phyloP scores from a whole-genome alignment of 1,140 invertebrate genomes.

The Bemisia tabaci region DNA sequence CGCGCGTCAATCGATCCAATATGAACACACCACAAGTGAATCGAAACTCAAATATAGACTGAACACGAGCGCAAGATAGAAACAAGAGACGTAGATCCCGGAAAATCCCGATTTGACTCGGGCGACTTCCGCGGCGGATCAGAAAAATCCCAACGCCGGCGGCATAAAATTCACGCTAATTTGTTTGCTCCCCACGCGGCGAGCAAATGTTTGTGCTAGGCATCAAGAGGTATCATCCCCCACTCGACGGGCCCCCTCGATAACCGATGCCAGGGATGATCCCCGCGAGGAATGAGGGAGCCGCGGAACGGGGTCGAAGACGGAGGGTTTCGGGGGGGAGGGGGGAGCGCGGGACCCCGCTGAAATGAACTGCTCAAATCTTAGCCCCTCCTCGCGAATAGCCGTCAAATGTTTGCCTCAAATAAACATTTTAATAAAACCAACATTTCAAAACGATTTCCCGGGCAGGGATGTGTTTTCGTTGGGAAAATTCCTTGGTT shows the following conservation, averaged over 20 bases:
- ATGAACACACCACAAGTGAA: too few species aligned
- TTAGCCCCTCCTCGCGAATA: neutral
- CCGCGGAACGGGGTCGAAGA: neutral
- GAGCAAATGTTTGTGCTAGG: neutral
- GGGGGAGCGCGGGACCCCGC: too few species aligned
- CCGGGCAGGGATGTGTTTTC: neutral
- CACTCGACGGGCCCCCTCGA: neutral
- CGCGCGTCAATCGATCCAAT: too few species aligned
- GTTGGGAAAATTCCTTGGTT: neutral
- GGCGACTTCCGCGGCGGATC: too few species aligned
- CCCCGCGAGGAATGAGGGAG: neutral
- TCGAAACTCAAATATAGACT: too few species aligned
- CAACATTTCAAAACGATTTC: neutral
- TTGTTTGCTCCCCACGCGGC: too few species aligned
- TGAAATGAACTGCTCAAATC: neutral
- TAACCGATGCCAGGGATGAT: neutral
- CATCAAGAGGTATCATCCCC: neutral
- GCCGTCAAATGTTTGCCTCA: neutral
- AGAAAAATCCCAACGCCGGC: too few species aligned
- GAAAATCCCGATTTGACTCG: too few species aligned
- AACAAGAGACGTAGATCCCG: too few species aligned
- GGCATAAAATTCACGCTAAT: too few species aligned
- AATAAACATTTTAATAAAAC: slow-evolving; percentile 1
- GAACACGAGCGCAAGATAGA: too few species aligned
- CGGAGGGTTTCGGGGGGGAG: neutral